These are phyloP conservation scores for Galaxea fascicularis DNA, from an alignment of 92 coral and sea anemone genomes.

Conservation along the genomic window DNA sequence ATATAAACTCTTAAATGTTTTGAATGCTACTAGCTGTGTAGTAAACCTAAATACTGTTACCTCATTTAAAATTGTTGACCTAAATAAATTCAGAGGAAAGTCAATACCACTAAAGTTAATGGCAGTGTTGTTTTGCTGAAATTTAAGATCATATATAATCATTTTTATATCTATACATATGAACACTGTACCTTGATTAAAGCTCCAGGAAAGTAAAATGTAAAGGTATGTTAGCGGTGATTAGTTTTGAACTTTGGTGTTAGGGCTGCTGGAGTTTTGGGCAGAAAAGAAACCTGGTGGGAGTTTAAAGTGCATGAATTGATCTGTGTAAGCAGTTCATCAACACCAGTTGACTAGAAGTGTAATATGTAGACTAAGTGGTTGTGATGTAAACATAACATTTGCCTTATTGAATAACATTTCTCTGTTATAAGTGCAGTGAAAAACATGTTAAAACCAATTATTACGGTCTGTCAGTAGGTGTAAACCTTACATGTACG, in stretches of 20 bases:
- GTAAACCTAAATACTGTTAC: conserved; percentile 19
- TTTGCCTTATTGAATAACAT: background rate
- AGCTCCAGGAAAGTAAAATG: background rate
- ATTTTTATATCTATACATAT: too few species aligned
- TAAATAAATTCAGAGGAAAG: conserved; percentile 27
- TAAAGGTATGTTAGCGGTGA: background rate
- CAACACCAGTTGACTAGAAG: conserved; percentile 29
- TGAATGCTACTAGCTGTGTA: conserved; percentile 10
- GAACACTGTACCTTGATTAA: background rate
- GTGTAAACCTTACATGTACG: too few species aligned
- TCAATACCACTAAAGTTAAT: conserved; percentile 6
- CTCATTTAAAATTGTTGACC: conserved; percentile 36
- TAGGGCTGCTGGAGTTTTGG: background rate
- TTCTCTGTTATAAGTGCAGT: conserved; percentile 20
- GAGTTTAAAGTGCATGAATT: background rate
- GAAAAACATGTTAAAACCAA: background rate
- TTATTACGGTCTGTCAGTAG: too few species aligned
- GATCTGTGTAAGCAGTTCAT: conserved; percentile 1
- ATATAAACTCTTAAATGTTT: conserved; percentile 9
- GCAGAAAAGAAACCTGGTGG: background rate
- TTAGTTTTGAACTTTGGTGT: background rate
- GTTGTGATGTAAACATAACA: conserved; percentile 9
- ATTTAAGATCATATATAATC: background rate
- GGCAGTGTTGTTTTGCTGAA: conserved; percentile 8
- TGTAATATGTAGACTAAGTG: conserved; percentile 19